Evolutionary conservation across 2,797 vertebrate species (phyloP).

Genomic region (Gymnocypris eckloni): DNA sequence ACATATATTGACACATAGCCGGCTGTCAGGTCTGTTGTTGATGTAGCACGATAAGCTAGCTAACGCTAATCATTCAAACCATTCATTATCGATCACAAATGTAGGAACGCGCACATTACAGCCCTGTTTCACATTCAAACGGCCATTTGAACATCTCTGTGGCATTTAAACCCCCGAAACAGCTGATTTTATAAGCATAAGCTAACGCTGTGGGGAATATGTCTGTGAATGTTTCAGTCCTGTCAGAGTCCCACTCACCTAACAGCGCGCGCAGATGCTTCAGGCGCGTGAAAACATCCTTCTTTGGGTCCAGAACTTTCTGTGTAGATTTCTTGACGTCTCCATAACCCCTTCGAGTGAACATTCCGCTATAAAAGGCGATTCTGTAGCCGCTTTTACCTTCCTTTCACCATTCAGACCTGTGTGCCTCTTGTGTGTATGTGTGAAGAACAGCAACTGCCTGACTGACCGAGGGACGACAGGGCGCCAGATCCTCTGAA

Average conservation of each 20-base stretch:
- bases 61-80: constrained; percentile 50
- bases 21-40: constrained; percentile 37
- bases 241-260: constrained; percentile 82
- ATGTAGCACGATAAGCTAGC: constrained; percentile 38
- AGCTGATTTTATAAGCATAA: background rate
- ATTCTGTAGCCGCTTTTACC: constrained; percentile 75
- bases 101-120: background rate
- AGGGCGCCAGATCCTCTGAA: constrained; percentile 39
- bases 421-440: constrained; percentile 71
- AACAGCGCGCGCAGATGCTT: constrained; percentile 95
- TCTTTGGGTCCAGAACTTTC: constrained; percentile 99
- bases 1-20: background rate
- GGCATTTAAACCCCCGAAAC: background rate
- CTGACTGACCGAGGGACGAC: constrained; percentile 26
- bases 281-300: constrained; percentile 93
- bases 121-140: background rate
- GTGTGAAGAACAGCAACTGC: constrained; percentile 62
- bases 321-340: constrained; percentile 99
- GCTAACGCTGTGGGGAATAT: background rate
- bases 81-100: constrained; percentile 21
- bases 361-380: constrained; percentile 87
- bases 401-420: constrained; percentile 76
- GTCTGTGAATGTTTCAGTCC: constrained; percentile 1
- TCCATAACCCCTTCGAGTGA: constrained; percentile 94
- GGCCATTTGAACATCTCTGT: background rate